Percentiles rank a stretch among this genome's conserved stretches.
Evolutionary conservation across 2,113 vertebrate species (phyloP).

Genomic region (Sinocyclocheilus maitianheensis): DNA sequence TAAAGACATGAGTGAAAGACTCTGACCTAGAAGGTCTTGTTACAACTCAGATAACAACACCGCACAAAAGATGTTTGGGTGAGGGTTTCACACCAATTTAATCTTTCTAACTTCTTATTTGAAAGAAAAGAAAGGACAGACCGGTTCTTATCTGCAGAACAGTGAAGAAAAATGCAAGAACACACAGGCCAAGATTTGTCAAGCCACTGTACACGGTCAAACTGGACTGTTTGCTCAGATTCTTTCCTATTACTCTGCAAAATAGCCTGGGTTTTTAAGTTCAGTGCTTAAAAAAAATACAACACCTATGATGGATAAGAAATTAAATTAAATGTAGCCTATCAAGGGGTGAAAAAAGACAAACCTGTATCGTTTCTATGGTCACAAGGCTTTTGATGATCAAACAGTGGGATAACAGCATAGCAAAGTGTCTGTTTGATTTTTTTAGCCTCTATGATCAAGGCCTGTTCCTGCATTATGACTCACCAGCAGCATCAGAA

Average conservation of each 20-base stretch:
- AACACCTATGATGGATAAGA: background rate
- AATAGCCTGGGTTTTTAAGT: background rate
- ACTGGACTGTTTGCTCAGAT: background rate
- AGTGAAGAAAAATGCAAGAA: background rate
- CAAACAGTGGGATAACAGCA: slow-evolving; percentile 5
- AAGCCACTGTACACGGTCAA: background rate
- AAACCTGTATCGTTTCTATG: background rate
- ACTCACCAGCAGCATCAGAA: slow-evolving; percentile 6
- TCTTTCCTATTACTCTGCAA: background rate
- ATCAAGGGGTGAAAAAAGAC: background rate
- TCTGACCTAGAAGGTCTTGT: background rate
- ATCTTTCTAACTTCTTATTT: background rate
- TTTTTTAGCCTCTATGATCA: slow-evolving; percentile 56
- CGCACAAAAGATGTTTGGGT: slow-evolving; percentile 4
- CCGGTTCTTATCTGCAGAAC: background rate
- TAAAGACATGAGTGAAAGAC: background rate
- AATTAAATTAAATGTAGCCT: background rate
- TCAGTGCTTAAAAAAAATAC: background rate
- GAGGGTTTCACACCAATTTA: background rate
- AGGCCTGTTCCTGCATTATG: slow-evolving; percentile 19
- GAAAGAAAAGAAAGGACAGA: background rate
- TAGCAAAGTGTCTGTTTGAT: slow-evolving; percentile 50
- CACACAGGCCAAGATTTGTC: background rate
- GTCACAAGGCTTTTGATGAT: slow-evolving; percentile 25
- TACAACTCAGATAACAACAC: slow-evolving; percentile 11